phyloP scores from a whole-genome alignment of 1,140 invertebrate genomes.

The Octopus sinensis region DNA sequence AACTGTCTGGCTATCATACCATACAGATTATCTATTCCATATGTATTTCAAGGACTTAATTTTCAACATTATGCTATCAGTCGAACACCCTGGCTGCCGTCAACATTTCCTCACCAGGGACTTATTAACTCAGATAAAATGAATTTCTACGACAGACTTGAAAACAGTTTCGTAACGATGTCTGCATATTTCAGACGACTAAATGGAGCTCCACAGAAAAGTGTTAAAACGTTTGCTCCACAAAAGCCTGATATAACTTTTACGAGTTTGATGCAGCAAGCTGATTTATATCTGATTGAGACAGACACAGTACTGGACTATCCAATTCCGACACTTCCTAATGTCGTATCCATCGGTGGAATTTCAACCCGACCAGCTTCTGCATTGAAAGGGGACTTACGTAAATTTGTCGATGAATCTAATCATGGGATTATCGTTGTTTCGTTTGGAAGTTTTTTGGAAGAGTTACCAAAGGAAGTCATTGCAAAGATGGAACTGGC shows the following conservation, averaged over 20 bases:
- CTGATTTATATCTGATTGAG: conserved; percentile 20
- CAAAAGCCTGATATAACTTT: neutral
- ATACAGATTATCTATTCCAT: neutral
- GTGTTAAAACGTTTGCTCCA: neutral
- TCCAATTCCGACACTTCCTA: conserved; percentile 17
- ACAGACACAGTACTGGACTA: conserved; percentile 18
- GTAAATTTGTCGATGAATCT: conserved; percentile 17
- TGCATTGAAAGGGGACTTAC: conserved; percentile 19
- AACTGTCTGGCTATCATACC: neutral
- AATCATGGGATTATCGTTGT: conserved; percentile 28
- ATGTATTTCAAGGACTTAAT: neutral
- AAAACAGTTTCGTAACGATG: neutral
- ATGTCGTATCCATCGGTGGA: conserved; percentile 22
- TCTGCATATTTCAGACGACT: neutral
- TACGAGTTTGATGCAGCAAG: conserved; percentile 1
- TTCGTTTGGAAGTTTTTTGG: conserved; percentile 25
- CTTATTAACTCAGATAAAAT: neutral
- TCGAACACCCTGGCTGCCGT: neutral
- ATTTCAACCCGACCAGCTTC: conserved; percentile 20
- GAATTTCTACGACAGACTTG: neutral
- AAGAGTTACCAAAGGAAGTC: neutral
- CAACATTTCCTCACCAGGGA: neutral
- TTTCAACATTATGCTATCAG: neutral
- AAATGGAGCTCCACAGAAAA: neutral
- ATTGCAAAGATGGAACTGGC: conserved; percentile 49